These are phyloP conservation scores for Palythoa grandiflora DNA, from an alignment of 92 coral and sea anemone genomes.

Conservation along the genomic window DNA sequence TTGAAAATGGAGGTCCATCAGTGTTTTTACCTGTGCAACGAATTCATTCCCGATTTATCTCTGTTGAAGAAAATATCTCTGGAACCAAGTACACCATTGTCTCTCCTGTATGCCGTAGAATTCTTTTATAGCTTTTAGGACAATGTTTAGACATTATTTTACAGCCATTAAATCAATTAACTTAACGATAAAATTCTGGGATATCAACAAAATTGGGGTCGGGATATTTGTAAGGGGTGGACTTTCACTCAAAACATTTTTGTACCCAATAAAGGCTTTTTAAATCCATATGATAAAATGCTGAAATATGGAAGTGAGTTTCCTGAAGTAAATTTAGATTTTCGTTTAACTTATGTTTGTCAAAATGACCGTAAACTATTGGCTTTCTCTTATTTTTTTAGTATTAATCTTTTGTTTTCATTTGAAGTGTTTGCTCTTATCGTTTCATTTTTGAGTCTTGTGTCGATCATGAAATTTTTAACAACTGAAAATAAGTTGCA, in stretches of 20 bases:
- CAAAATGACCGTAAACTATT: not conserved
- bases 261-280: not conserved
- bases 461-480: not conserved
- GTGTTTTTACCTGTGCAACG: conserved; percentile 27
- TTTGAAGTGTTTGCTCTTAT: not conserved
- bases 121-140: not conserved
- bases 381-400: not conserved
- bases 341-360: not conserved
- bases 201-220: not conserved
- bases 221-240: not conserved
- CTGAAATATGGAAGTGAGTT: not conserved
- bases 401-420: too few species aligned
- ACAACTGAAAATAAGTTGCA: not conserved
- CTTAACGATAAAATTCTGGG: not conserved
- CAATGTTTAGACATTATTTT: too few species aligned
- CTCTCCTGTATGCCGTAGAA: conserved; percentile 25
- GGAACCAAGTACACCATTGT: conserved; percentile 17
- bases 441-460: not conserved
- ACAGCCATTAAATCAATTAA: not conserved
- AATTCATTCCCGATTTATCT: conserved; percentile 13
- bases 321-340: not conserved
- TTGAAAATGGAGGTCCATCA: conserved; percentile 10
- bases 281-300: not conserved
- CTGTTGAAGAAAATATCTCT: conserved; percentile 30
- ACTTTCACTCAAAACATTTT: not conserved